These are phyloP conservation scores for Hylyphantes graminicola DNA, from an alignment of 1,140 invertebrate species.

Conservation along the genomic window DNA sequence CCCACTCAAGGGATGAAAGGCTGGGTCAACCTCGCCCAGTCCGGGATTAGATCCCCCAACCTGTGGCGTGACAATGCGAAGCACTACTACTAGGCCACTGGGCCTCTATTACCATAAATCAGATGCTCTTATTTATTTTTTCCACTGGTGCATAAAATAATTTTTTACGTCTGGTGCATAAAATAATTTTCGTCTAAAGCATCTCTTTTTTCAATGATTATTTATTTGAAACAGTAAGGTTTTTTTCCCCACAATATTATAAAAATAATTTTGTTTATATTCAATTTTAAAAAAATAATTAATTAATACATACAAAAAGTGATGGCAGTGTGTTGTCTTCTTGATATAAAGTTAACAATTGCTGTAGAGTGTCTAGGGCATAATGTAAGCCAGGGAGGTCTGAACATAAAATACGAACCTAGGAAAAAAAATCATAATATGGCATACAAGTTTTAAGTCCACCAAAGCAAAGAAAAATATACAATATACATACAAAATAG, in stretches of 20 bases:
- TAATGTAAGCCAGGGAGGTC: slow-evolving; percentile 74
- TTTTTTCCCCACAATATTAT: background rate
- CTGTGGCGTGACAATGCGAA: too few species aligned
- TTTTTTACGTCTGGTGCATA: too few species aligned
- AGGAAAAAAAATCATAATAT: slow-evolving; percentile 60
- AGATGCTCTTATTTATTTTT: too few species aligned
- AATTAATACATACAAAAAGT: slow-evolving; percentile 66
- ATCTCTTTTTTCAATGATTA: background rate
- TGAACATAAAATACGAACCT: slow-evolving; percentile 73
- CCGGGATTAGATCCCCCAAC: too few species aligned
- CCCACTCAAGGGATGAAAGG: too few species aligned
- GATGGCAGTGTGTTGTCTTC: slow-evolving; percentile 70
- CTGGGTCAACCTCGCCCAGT: too few species aligned
- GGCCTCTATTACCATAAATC: too few species aligned
- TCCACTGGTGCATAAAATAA: too few species aligned
- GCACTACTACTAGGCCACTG: too few species aligned
- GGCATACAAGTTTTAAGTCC: background rate
- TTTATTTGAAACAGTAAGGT: background rate
- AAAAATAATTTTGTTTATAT: slow-evolving; percentile 1
- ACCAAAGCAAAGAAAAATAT: slow-evolving; percentile 34
- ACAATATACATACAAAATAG: background rate
- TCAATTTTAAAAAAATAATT: background rate
- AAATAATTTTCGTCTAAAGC: too few species aligned
- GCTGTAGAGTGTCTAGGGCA: slow-evolving; percentile 74
- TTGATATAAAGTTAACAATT: slow-evolving; percentile 73